Evolutionary conservation across 2,888 invertebrate species (phyloP).

Genomic region (Antheraea yamamai): DNA sequence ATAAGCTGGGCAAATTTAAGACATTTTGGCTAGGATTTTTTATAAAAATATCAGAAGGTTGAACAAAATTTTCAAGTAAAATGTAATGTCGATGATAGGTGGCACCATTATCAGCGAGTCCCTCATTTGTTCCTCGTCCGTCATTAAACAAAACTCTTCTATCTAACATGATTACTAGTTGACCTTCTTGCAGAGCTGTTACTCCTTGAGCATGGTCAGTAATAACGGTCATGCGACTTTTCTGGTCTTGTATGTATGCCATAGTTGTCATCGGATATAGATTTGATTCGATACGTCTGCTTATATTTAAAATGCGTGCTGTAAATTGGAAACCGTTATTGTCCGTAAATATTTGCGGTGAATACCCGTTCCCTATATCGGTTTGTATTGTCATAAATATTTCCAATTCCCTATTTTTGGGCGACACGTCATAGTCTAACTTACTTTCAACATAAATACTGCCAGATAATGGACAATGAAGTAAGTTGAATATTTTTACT

Average conservation of each 20-base stretch:
- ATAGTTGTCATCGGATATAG: conserved; percentile 96
- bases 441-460: conserved; percentile 90
- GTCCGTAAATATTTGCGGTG: conserved; percentile 92
- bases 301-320: conserved; percentile 87
- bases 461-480: conserved; percentile 84
- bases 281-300: conserved; percentile 94
- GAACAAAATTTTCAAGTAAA: conserved; percentile 61
- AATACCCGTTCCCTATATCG: conserved; percentile 90
- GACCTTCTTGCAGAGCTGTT: conserved; percentile 93
- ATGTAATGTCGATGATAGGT: conserved; percentile 76
- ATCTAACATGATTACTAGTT: conserved; percentile 96
- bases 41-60: conserved; percentile 26
- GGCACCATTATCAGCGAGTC: conserved; percentile 92
- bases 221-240: conserved; percentile 86
- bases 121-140: conserved; percentile 95
- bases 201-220: conserved; percentile 96
- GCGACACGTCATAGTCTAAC: conserved; percentile 91
- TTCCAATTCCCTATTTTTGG: conserved; percentile 93
- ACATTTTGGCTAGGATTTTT: conserved; percentile 27
- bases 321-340: conserved; percentile 96
- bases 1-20: conserved; percentile 56
- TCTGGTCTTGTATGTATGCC: conserved; percentile 90
- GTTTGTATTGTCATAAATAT: conserved; percentile 94
- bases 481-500: conserved; percentile 88
- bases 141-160: conserved; percentile 95